Conservation (phyloP, 1,140 invertebrate genomes). For the Bicyclus anynana region DNA sequence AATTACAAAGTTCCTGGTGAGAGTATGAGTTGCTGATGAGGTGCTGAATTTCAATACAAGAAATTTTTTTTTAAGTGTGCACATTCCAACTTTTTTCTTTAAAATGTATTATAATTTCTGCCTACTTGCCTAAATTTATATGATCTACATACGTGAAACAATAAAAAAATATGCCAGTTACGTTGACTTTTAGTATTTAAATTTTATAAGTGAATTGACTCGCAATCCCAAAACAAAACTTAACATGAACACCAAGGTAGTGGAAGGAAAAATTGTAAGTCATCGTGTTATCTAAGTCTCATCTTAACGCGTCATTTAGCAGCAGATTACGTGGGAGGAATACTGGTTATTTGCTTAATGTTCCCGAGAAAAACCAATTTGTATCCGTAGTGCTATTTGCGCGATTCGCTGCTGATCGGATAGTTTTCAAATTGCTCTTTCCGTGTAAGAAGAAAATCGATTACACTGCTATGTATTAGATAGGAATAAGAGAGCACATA, state of each 20-base stretch:
- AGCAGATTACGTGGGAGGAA: conserved; percentile 59
- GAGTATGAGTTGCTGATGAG: too few relatives aligned
- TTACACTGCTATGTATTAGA: not conserved
- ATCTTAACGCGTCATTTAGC: conserved; percentile 65
- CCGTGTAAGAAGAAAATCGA: not conserved
- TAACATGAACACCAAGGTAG: not conserved
- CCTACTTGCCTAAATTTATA: too few relatives aligned
- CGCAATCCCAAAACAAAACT: not conserved
- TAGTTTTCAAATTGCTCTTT: conserved; percentile 4
- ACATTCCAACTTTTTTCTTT: too few relatives aligned
- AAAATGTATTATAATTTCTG: too few relatives aligned
- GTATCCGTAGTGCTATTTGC: not conserved
- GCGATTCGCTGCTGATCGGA: not conserved
- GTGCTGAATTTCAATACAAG: too few relatives aligned
- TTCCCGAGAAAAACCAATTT: conserved; percentile 50
- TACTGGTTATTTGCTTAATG: conserved; percentile 66
- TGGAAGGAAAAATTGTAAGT: conserved; percentile 51
- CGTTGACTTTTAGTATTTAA: too few relatives aligned
- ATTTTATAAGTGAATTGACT: not conserved
- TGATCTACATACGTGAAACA: too few relatives aligned
- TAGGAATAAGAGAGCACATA: not conserved
- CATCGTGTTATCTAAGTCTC: conserved; percentile 61
- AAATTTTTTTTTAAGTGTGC: too few relatives aligned
- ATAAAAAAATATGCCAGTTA: too few relatives aligned
- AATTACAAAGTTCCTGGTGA: too few relatives aligned